Evolutionary conservation across 2,797 vertebrate species (phyloP).

Genomic region (Oceanodroma leucorhoa): DNA sequence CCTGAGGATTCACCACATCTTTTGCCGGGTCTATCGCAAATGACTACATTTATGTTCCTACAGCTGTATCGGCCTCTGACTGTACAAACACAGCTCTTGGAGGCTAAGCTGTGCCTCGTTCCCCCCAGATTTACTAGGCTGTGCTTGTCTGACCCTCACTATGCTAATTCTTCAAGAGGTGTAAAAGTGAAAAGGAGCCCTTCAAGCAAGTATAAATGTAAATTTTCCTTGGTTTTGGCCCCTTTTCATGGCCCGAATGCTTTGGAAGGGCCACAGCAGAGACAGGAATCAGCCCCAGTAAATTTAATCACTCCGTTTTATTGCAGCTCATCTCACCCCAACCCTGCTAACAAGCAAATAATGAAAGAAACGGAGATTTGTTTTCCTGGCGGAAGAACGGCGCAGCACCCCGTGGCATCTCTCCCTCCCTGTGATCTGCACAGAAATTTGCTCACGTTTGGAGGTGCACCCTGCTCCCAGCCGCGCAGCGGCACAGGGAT

Average conservation of each 20-base stretch:
- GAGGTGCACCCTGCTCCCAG: background rate
- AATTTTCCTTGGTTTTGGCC: background rate
- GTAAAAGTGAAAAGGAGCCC: background rate
- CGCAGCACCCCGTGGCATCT: rapidly evolving
- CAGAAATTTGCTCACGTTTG: background rate
- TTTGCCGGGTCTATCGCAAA: rapidly evolving
- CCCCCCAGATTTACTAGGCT: background rate
- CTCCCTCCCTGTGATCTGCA: background rate
- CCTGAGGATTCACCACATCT: background rate
- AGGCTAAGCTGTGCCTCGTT: background rate
- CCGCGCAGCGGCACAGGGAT: background rate
- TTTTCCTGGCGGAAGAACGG: rapidly evolving
- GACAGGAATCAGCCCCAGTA: background rate
- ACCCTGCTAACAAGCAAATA: background rate
- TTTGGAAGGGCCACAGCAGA: background rate
- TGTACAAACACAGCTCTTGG: background rate
- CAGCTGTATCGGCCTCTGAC: rapidly evolving
- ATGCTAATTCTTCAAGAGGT: background rate
- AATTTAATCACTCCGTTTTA: background rate
- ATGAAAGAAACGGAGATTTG: background rate
- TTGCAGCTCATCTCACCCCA: background rate
- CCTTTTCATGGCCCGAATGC: rapidly evolving
- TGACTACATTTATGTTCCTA: background rate
- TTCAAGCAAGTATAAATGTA: background rate
- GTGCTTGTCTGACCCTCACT: background rate